Evolutionary conservation across 2,888 invertebrate species (phyloP).

Genomic region (Podabrus alpinus): DNA sequence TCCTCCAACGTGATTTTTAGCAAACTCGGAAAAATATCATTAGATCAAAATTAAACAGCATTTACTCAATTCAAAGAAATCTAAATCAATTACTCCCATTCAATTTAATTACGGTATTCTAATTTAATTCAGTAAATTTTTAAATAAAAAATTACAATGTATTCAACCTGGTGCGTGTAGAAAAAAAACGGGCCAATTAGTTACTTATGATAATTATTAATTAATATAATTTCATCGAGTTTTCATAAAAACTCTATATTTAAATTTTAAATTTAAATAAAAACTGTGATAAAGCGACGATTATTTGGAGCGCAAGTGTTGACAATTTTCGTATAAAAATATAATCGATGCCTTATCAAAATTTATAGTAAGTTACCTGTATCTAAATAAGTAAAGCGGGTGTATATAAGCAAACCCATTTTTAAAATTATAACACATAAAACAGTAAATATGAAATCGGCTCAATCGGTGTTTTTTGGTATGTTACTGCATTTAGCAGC

Average conservation of each 20-base stretch:
- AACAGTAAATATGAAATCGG: neutral
- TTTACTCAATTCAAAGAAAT: no score
- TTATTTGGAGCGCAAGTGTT: neutral
- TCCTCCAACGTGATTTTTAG: no score
- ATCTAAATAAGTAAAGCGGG: neutral
- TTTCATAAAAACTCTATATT: neutral
- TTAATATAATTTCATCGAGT: no score
- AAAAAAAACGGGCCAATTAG: no score
- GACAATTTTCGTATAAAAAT: neutral
- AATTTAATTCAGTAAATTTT: no score
- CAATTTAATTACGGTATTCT: no score
- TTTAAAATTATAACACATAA: neutral
- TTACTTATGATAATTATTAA: no score
- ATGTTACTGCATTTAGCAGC: neutral
- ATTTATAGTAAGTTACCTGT: neutral
- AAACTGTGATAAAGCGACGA: neutral
- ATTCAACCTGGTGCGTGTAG: no score
- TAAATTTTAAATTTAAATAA: neutral
- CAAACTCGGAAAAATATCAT: no score
- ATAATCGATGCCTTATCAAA: neutral
- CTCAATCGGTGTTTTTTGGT: neutral
- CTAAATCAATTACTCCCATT: no score
- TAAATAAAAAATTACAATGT: no score
- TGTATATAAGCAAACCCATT: neutral
- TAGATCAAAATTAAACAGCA: no score